Base-by-base conservation (phyloP, 2,888 invertebrate species). In the Perdita meconis region DNA sequence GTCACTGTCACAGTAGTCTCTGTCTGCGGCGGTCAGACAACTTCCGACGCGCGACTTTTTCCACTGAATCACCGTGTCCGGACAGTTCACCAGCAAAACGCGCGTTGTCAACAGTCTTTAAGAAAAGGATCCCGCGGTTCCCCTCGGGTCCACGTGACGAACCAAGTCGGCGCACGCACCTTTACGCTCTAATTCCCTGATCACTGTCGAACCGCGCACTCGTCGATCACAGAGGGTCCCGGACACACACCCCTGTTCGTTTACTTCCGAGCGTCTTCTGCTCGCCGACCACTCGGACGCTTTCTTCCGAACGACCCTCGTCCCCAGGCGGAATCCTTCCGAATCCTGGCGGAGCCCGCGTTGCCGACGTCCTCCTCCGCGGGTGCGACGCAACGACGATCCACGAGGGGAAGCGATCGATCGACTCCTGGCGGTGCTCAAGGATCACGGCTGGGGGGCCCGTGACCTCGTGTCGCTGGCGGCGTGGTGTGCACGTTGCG, bases 401-500 rank as follows among this genome's bases (percentile, higher is more conserved):
- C 36, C 22, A 22, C n/a, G 22, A 6, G 26, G n/a, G n/a, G n/a
- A n/a, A n/a, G n/a, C 30, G 56, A 44, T 36, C 66, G 65, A 61
- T 63, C 56, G 80, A 61, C 5, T n/a, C 24, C 24, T n/a, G n/a
- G 24, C 34, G 36, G 42, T 51, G 6, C 60, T 22, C 55, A n/a
- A n/a, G 26, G 36, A 19, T 42, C n/a, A 38, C 44, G 10, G 51
- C 16, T 38, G 53, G 12, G 2, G 4, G 34, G 26, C 47, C 30
- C 38, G n/a, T 57, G 42, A 55, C 67, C 63, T 57, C 73, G 61
- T 78, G 72, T 74, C 61, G 61, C 47, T 40, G 74, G 81, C 81
- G 80, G 88, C 88, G 89, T 89, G 90, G 82, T 81, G 81, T 81
- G 86, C 90, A 90, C 90, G 90, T 89, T 89, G 89, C 78, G 81